Evolutionary conservation across 2,113 vertebrate species (phyloP).

Genomic region (Peucedramus taeniatus): DNA sequence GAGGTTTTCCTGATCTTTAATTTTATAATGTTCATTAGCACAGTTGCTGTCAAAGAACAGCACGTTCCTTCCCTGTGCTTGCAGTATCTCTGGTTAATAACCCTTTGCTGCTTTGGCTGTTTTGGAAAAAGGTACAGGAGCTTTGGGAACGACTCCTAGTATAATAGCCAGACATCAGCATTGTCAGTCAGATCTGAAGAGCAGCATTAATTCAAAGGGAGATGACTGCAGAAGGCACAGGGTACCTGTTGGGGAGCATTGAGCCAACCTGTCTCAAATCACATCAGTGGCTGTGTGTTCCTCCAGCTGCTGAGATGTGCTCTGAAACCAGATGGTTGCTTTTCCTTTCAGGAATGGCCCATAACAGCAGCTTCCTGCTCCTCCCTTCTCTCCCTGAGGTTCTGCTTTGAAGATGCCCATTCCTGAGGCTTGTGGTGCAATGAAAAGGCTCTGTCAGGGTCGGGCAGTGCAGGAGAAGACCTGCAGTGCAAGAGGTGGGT

Average conservation of each 20-base stretch:
- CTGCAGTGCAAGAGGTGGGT: not conserved
- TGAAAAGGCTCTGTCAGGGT: not conserved
- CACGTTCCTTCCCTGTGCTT: not conserved
- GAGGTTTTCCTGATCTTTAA: conserved; percentile 13
- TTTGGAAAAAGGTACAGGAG: not conserved
- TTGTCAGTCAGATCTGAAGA: not conserved
- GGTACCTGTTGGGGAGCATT: rapidly evolving
- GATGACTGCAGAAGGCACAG: not conserved
- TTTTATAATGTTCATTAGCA: not conserved
- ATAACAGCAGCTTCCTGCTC: not conserved
- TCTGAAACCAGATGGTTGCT: not conserved
- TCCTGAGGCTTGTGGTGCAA: not conserved
- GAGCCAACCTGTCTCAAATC: not conserved
- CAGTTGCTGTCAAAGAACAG: conserved; percentile 23
- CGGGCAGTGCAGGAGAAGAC: not conserved
- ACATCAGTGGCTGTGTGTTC: not conserved
- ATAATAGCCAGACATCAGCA: not conserved
- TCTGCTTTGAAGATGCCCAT: not conserved
- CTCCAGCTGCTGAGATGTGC: not conserved
- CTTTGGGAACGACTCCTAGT: not conserved
- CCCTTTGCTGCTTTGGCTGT: not conserved
- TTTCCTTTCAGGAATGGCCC: not conserved
- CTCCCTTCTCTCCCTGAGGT: not conserved
- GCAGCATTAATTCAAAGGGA: not conserved
- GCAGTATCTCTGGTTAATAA: not conserved